These are phyloP conservation scores for Pycnomerus fuliginosus DNA, from an alignment of 2,888 invertebrate genomes.

Conservation along the genomic window DNA sequence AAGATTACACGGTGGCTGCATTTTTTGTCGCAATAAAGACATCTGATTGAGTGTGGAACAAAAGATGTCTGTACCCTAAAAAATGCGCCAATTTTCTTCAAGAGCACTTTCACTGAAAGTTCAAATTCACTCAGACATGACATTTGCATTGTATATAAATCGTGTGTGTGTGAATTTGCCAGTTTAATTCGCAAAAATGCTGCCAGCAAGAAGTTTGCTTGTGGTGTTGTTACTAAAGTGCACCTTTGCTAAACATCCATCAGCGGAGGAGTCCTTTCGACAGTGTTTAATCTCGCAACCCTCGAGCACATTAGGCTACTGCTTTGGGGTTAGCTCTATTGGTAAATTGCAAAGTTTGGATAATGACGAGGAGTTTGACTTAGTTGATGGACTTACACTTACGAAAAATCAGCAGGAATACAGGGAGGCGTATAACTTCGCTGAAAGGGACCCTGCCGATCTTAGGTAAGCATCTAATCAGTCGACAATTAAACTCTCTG, in stretches of 20 bases:
- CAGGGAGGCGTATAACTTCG: slow-evolving; percentile 65
- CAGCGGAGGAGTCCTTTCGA: slow-evolving; percentile 39
- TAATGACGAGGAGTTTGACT: slow-evolving; percentile 64
- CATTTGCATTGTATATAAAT: slow-evolving; percentile 36
- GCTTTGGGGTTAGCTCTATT: slow-evolving; percentile 70
- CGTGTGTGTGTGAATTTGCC: slow-evolving; percentile 28
- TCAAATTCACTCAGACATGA: slow-evolving; percentile 38
- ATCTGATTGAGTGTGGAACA: slow-evolving; percentile 14
- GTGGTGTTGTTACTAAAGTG: slow-evolving; percentile 18
- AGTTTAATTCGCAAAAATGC: slow-evolving; percentile 35
- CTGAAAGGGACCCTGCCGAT: slow-evolving; percentile 74
- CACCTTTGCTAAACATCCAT: slow-evolving; percentile 19
- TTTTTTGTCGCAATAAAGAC: too few species aligned
- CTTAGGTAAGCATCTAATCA: slow-evolving; percentile 58
- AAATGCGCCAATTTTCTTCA: slow-evolving; percentile 27
- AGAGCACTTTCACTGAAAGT: slow-evolving; percentile 41
- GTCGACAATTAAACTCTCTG: too few species aligned
- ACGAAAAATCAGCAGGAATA: slow-evolving; percentile 63
- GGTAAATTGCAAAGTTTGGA: slow-evolving; percentile 66
- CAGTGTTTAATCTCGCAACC: slow-evolving; percentile 55
- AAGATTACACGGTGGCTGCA: too few species aligned
- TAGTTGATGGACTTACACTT: slow-evolving; percentile 65
- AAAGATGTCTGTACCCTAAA: slow-evolving; percentile 30
- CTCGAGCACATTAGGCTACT: slow-evolving; percentile 57
- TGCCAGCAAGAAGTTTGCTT: slow-evolving; percentile 6